phyloP scores from a whole-genome alignment of 1,140 invertebrate species.

The Drosophila grimshawi region DNA sequence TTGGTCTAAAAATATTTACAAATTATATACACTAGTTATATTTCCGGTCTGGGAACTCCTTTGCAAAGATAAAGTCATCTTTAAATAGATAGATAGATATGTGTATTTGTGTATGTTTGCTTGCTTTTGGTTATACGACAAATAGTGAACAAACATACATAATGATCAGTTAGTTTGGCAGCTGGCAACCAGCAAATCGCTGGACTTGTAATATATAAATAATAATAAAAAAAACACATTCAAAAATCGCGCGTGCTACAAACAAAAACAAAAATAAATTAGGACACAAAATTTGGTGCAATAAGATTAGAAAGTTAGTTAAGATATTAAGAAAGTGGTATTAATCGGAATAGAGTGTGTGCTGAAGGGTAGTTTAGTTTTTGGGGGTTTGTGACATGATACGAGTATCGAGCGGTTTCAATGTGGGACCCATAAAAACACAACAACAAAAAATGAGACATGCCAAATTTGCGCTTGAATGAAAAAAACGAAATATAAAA shows the following conservation, averaged over 20 bases:
- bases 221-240: constrained; percentile 30
- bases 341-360: constrained; percentile 9
- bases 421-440: constrained; percentile 23
- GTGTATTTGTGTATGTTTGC: constrained; percentile 24
- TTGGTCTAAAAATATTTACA: not conserved
- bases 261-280: constrained; percentile 40
- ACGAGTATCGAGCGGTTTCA: not conserved
- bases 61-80: not conserved
- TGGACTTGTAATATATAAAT: constrained; percentile 23
- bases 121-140: constrained; percentile 39
- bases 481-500: constrained; percentile 9
- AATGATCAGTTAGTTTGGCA: constrained; percentile 36
- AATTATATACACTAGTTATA: too few relatives aligned
- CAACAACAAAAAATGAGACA: constrained; percentile 43
- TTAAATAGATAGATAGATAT: constrained; percentile 5
- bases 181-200: constrained; percentile 25
- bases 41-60: not conserved
- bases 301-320: constrained; percentile 36
- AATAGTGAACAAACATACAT: constrained; percentile 47
- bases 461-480: constrained; percentile 44
- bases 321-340: constrained; percentile 5
- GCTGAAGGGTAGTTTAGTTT: not conserved
- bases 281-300: constrained; percentile 22
- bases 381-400: not conserved
- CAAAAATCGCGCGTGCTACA: constrained; percentile 55